Evolutionary conservation across 2,113 vertebrate species (phyloP).

Genomic region (Pterocles orientalis): DNA sequence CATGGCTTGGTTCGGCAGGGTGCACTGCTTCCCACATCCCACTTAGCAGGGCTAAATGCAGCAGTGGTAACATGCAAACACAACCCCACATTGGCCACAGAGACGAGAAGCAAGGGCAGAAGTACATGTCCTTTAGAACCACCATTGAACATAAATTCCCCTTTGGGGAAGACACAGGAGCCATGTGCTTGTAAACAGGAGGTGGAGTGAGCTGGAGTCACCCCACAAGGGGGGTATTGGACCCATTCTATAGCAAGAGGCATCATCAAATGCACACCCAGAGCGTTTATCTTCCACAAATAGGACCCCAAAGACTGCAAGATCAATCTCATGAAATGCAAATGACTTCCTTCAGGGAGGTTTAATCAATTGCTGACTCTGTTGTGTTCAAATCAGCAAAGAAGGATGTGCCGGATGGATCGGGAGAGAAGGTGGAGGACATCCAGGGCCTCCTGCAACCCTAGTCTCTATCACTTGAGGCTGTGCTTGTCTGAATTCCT

Average conservation of each 20-base stretch:
- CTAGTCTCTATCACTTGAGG: not conserved
- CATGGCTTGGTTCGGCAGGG: too few species aligned
- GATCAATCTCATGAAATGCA: not conserved
- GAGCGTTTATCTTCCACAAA: not conserved
- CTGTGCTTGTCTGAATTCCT: not conserved
- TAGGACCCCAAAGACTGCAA: not conserved
- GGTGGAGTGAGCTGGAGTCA: not conserved
- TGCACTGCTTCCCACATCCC: not conserved
- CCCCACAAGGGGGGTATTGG: not conserved
- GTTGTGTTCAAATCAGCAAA: not conserved
- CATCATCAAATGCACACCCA: not conserved
- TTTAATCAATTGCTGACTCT: not conserved
- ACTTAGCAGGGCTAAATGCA: not conserved
- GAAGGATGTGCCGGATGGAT: not conserved
- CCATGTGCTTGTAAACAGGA: fast-evolving
- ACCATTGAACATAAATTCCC: not conserved
- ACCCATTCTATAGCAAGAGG: not conserved
- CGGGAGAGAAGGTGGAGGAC: not conserved
- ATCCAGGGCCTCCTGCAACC: not conserved
- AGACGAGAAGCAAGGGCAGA: not conserved
- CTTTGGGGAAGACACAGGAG: not conserved
- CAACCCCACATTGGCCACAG: not conserved
- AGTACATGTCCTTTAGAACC: not conserved
- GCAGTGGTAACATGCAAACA: not conserved
- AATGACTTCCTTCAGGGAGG: not conserved